Base-by-base conservation (phyloP, 2,113 vertebrate genomes). In the Corvus cornix region DNA sequence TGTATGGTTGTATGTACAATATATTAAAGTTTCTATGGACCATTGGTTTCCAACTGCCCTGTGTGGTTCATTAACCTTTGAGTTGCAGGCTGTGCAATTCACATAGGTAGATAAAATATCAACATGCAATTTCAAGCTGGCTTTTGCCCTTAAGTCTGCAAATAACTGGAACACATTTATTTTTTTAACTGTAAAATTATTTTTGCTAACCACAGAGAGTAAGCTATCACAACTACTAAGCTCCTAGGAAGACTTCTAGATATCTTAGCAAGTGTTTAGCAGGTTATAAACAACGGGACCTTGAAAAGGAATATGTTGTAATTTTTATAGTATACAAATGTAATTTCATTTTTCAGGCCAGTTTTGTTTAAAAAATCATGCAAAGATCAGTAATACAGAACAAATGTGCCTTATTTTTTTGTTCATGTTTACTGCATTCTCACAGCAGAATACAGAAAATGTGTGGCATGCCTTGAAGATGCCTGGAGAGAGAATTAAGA, bases 31-130 rank as follows among this genome's bases (percentile, higher is more conserved):
- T 93, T 78, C 78, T 84, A 55, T 24, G 58, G 46, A 64, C 43
- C 46, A 41, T 82, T 84, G 46, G 15, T 75, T 93, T 87, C 64
- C 84, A 94, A 90, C 31, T 84, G 66, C 31, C 80, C 69, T 78
- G 1, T 41, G 31, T 88, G 26, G 49, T 87, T 90, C 76, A 82
- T 93, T 96, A 94, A 95, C n/a, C 21, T 89, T 87, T 58, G 83
- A 79, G 44, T 55, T 79, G 33, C 41, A 75, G 58, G 37, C 31
- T 84, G 19, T 60, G 31, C 8, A 83, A 90, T 84, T 89, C 62
- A 78, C n/a, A 72, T 33, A 79, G 48, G 37, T 67, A 90, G 79
- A 82, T 66, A 69, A 84, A 89, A 89, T 70, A 66, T 15, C 15
- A 62, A 95, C 87, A 79, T 77, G 90, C 18, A 85, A 78, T 87